These are phyloP conservation scores for Labia minor DNA, from an alignment of 2,888 invertebrate genomes.

Conservation along the genomic window DNA sequence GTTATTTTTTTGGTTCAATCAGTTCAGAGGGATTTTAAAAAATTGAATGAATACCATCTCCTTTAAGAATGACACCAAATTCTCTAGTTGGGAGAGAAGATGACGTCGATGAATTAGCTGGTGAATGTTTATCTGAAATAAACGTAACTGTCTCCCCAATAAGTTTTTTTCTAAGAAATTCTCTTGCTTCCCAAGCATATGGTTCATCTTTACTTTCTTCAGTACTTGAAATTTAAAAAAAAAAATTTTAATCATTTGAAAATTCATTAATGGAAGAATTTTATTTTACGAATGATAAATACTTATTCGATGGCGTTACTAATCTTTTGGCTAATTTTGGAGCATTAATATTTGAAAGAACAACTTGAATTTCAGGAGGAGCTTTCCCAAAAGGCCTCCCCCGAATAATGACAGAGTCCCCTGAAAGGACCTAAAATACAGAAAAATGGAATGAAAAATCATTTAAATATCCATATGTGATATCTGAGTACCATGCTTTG, in stretches of 20 bases:
- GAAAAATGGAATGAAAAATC: constrained; percentile 21
- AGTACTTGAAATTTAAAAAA: constrained; percentile 37
- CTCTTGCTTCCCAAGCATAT: constrained; percentile 95
- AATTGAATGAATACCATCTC: constrained; percentile 50
- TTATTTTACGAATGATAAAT: constrained; percentile 22
- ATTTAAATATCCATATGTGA: constrained; percentile 21
- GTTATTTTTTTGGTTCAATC: not conserved
- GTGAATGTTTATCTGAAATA: constrained; percentile 65
- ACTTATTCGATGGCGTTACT: constrained; percentile 40
- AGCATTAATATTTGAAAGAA: constrained; percentile 81
- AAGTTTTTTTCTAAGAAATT: constrained; percentile 82
- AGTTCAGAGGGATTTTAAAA: not conserved
- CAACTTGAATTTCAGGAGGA: constrained; percentile 85
- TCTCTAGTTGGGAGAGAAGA: constrained; percentile 54
- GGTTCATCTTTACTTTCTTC: constrained; percentile 77
- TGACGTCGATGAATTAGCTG: constrained; percentile 39
- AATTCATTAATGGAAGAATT: not conserved
- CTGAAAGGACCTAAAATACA: constrained; percentile 73
- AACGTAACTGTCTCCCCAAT: constrained; percentile 85
- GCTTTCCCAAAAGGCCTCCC: constrained; percentile 72
- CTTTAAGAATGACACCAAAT: constrained; percentile 78
- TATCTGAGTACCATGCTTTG: constrained; percentile 20
- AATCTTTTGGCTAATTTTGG: constrained; percentile 76
- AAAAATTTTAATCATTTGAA: not conserved
- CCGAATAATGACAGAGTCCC: constrained; percentile 88